Conservation (phyloP, 2,113 vertebrate species). For the Camelus dromedarius region DNA sequence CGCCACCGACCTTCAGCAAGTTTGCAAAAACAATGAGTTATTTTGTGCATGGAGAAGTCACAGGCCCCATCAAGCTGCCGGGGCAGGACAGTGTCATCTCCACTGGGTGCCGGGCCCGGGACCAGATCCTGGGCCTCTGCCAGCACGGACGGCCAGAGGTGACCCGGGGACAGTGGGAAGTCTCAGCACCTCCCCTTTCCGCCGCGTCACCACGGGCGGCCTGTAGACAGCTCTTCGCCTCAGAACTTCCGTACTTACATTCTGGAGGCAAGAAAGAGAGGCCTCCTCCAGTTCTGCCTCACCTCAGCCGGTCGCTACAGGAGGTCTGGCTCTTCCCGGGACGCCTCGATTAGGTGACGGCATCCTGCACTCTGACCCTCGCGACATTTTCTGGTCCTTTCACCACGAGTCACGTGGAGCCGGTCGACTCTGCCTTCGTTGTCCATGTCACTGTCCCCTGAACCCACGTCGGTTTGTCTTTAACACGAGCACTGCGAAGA, state of each 20-base stretch:
- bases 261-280: neutral
- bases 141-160: neutral
- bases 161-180: neutral
- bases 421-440: neutral
- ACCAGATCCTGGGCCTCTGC: rapidly evolving
- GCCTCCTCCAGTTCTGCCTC: neutral
- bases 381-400: neutral
- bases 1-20: neutral
- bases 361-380: neutral
- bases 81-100: rapidly evolving
- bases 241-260: neutral
- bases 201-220: neutral
- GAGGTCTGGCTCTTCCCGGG: neutral
- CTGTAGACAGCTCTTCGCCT: neutral
- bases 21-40: neutral
- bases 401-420: neutral
- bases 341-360: no score
- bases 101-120: neutral
- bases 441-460: neutral
- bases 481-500: neutral
- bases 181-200: neutral
- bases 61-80: rapidly evolving
- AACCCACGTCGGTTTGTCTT: neutral
- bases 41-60: neutral
- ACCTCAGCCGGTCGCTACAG: neutral